A percentile compares a stretch with the other conserved stretches of the same genome.
These are phyloP conservation scores for Spatulosminthurus flaviceps DNA, from an alignment of 2,888 invertebrate species.

Conservation along the genomic window DNA sequence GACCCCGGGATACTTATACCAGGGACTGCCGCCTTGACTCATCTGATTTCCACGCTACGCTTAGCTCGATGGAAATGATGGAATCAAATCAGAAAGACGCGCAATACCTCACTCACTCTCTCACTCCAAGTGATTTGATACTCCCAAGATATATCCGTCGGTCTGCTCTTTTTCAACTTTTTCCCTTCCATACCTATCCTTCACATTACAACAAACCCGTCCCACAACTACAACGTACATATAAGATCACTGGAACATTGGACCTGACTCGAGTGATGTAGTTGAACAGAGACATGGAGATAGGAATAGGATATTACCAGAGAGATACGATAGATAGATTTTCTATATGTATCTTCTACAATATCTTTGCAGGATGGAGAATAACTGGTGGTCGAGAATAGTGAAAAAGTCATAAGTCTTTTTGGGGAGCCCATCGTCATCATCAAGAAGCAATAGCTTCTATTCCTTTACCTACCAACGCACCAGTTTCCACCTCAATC, in stretches of 20 bases:
- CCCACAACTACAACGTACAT: too few relatives aligned
- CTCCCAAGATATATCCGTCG: slow-evolving; percentile 25
- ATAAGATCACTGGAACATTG: too few relatives aligned
- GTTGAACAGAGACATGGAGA: not conserved
- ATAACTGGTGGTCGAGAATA: slow-evolving; percentile 12
- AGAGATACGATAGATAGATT: not conserved
- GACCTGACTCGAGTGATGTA: not conserved
- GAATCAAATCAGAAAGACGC: slow-evolving; percentile 43
- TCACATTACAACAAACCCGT: too few relatives aligned
- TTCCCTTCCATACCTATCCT: too few relatives aligned
- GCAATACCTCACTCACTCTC: slow-evolving; percentile 27
- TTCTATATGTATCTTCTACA: too few relatives aligned
- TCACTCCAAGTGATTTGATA: slow-evolving; percentile 42
- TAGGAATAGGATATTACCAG: not conserved
- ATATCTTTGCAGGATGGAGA: too few relatives aligned
- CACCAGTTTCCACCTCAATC: not conserved
- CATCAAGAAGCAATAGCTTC: slow-evolving; percentile 33
- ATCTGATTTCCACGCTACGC: slow-evolving; percentile 42
- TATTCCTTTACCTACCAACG: too few relatives aligned
- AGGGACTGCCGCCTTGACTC: slow-evolving; percentile 33
- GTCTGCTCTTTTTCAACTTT: slow-evolving; percentile 33
- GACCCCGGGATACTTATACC: slow-evolving; percentile 2
- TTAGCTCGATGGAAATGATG: slow-evolving; percentile 45
- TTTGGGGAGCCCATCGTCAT: slow-evolving; percentile 21
- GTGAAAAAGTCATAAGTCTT: slow-evolving; percentile 37